Evolutionary conservation across 2,113 vertebrate species (phyloP).

Genomic region (Fukomys damarensis): DNA sequence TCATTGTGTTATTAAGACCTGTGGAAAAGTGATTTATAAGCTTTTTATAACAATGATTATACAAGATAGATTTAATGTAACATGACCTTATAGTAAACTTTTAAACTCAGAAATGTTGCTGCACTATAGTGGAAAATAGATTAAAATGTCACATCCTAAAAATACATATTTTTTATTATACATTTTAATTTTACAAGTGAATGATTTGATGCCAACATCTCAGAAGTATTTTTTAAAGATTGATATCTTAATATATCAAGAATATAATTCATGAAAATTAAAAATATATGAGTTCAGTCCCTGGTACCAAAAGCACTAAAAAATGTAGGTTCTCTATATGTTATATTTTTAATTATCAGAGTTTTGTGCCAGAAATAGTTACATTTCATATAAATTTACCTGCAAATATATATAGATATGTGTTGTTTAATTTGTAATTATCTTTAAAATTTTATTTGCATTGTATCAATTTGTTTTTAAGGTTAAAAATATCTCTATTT

Average conservation of each 20-base stretch:
- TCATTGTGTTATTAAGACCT: constrained; percentile 61
- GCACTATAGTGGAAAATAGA: constrained; percentile 32
- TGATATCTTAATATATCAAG: constrained; percentile 36
- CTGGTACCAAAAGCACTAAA: too few species aligned
- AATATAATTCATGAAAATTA: constrained; percentile 32
- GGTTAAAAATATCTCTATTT: not conserved
- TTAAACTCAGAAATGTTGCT: constrained; percentile 11
- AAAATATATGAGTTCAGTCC: too few species aligned
- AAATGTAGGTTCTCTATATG: not conserved
- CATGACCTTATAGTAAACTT: constrained; percentile 18
- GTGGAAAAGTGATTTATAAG: constrained; percentile 49
- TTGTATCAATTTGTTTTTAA: constrained; percentile 34
- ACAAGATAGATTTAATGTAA: constrained; percentile 19
- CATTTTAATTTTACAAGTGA: constrained; percentile 49
- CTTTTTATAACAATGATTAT: constrained; percentile 17
- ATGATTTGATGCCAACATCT: not conserved
- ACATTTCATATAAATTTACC: not conserved
- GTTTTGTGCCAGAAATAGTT: not conserved
- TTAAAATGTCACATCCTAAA: not conserved
- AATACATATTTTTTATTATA: not conserved
- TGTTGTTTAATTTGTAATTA: constrained; percentile 59
- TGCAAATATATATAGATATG: not conserved
- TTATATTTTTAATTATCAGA: not conserved
- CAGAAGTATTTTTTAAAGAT: constrained; percentile 22
- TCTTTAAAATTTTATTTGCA: constrained; percentile 51